Percentiles rank a stretch among this genome's conserved stretches.
Evolutionary conservation across 2,797 vertebrate genomes (phyloP).

Genomic region (Steatocranus sp.): DNA sequence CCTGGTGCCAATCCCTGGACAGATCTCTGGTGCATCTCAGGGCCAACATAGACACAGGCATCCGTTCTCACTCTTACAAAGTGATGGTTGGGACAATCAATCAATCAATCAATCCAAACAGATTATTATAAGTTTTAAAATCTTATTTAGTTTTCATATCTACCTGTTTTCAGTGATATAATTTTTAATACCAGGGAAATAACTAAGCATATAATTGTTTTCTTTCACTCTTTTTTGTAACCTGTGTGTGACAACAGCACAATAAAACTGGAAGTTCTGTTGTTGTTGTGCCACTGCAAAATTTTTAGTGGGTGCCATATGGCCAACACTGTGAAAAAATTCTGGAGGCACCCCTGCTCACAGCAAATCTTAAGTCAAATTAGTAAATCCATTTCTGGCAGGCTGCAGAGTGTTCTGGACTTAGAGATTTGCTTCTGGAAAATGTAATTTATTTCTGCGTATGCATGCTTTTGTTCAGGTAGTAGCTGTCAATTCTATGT

Average conservation of each 20-base stretch:
- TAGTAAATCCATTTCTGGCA: background rate
- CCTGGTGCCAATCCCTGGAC: background rate
- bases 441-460: background rate
- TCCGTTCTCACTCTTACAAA: background rate
- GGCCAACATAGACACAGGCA: background rate
- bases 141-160: background rate
- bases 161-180: background rate
- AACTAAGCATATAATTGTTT: background rate
- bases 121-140: background rate
- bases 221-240: background rate
- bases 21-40: background rate
- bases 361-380: background rate
- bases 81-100: background rate
- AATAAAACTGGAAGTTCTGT: background rate
- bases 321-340: background rate
- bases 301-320: background rate
- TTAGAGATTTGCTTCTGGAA: background rate
- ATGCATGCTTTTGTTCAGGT: background rate
- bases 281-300: background rate
- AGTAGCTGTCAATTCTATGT: background rate
- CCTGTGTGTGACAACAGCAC: background rate
- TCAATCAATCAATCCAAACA: background rate
- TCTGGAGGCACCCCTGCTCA: background rate
- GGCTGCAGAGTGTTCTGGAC: background rate
- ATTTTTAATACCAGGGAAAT: background rate